These are phyloP conservation scores for Siderastrea radians DNA, from an alignment of 92 coral and sea anemone genomes.

Conservation along the genomic window DNA sequence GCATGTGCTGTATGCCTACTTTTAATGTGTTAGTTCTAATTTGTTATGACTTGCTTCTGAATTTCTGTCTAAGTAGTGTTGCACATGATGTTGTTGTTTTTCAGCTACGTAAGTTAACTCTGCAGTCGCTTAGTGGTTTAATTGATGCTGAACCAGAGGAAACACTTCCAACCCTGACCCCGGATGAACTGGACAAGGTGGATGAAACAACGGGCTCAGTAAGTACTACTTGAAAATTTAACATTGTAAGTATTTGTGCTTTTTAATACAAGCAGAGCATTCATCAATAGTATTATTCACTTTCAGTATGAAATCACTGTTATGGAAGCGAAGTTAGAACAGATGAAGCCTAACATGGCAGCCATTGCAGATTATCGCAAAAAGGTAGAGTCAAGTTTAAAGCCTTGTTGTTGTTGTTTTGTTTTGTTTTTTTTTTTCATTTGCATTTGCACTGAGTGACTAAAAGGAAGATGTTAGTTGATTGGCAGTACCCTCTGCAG, in stretches of 20 bases:
- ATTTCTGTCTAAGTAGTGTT: no score
- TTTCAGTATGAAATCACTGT: constrained; percentile 87
- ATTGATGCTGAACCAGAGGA: constrained; percentile 77
- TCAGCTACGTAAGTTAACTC: constrained; percentile 81
- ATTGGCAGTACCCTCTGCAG: no score
- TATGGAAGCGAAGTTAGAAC: constrained; percentile 87
- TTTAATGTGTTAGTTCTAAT: no score
- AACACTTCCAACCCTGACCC: constrained; percentile 76
- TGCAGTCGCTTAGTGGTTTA: constrained; percentile 80
- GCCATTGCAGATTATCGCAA: constrained; percentile 98
- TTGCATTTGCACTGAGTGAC: no score
- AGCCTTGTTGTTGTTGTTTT: no score
- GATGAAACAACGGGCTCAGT: constrained; percentile 71
- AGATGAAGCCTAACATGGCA: constrained; percentile 98
- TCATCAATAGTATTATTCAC: neutral
- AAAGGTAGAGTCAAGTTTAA: constrained; percentile 70
- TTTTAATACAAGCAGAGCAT: no score
- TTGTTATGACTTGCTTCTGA: no score
- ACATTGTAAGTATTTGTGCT: neutral
- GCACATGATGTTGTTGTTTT: neutral
- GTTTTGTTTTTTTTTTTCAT: no score
- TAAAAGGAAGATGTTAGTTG: no score
- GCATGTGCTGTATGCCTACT: no score
- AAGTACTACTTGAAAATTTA: neutral
- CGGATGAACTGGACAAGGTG: constrained; percentile 76